Base-by-base conservation (phyloP, 53 echinoderm and acorn worm species). In the Echinometra lucunter region DNA sequence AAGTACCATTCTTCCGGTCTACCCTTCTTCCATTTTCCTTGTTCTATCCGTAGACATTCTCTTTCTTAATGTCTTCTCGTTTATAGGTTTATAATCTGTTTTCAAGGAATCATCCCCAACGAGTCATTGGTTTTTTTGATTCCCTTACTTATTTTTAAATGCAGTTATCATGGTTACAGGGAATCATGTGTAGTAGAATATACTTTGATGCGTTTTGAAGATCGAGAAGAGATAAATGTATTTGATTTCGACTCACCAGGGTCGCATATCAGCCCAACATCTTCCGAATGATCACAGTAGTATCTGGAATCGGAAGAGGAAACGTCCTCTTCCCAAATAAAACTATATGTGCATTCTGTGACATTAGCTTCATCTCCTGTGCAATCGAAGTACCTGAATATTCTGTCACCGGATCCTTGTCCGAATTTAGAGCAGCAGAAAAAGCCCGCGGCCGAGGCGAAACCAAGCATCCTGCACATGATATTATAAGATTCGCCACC, bases 391-490 rank as follows among this genome's bases (percentile, higher is more conserved):
- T 2, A 21, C 28, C 28, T 85, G 2, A 85, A 49, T 0, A n/a
- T 85, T 11, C 30, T 27, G 23, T 85, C 85, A 23, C 47, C 28
- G 3, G 30, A 12, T 47, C 85, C 85, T 27, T 45, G 47, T 0
- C 85, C 85, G 85, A 85, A 85, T 49, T 85, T 49, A 18, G 85
- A 27, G 85, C 85, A 85, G 47, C 85, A 85, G 47, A 49, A 28
- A 85, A 3, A 49, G 19, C 10, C 16, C n/a, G 30, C 49, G 85
- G 85, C 85, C 53, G 85, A 85, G 11, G 45, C 3, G 28, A 85
- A 85, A 28, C 85, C 85, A 7, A 85, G 85, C 85, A 85, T 85
- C 28, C 85, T 85, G 44, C 85, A 85, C 85, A 85, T 45, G 15
- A 49, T 49, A 49, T 85, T n/a, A 2, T 47, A 47, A n/a, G 53